A percentile compares a stretch with the other conserved stretches of the same genome.
phyloP scores from a whole-genome alignment of 1,140 invertebrate genomes.

The Polyergus mexicanus region DNA sequence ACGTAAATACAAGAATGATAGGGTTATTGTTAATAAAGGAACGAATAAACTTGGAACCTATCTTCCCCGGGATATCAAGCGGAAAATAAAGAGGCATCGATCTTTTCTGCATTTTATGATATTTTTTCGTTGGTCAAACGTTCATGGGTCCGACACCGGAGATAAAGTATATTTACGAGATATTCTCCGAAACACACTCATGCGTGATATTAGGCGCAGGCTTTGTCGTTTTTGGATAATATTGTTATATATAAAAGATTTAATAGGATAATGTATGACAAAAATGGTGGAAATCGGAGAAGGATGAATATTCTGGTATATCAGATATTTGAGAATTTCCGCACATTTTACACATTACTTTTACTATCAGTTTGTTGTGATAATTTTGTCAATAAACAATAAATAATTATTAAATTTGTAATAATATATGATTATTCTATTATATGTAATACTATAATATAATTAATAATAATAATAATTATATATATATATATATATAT shows the following conservation, averaged over 20 bases:
- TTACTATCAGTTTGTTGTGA: not conserved
- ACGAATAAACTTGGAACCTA: not conserved
- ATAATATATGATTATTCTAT: conserved; percentile 1
- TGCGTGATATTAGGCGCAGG: conserved; percentile 32
- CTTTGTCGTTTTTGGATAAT: not conserved
- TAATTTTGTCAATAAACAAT: not conserved
- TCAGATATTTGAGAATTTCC: not conserved
- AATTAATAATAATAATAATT: not conserved
- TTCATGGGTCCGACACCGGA: not conserved
- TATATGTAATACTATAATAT: not conserved
- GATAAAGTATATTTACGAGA: not conserved
- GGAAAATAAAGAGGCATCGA: conserved; percentile 13
- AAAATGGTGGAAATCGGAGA: not conserved
- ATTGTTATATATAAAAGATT: not conserved
- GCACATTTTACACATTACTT: not conserved
- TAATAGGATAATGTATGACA: not conserved
- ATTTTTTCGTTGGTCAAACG: not conserved
- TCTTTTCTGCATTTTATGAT: conserved; percentile 32
- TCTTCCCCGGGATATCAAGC: conserved; percentile 17
- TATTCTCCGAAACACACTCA: not conserved
- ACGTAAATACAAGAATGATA: not conserved
- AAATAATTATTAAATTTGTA: not conserved
- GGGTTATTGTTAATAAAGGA: not conserved
- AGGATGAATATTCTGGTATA: not conserved
- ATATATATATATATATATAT: too few relatives aligned